Conservation (phyloP, 2,797 vertebrate genomes). For the Catostomus latipinnis region DNA sequence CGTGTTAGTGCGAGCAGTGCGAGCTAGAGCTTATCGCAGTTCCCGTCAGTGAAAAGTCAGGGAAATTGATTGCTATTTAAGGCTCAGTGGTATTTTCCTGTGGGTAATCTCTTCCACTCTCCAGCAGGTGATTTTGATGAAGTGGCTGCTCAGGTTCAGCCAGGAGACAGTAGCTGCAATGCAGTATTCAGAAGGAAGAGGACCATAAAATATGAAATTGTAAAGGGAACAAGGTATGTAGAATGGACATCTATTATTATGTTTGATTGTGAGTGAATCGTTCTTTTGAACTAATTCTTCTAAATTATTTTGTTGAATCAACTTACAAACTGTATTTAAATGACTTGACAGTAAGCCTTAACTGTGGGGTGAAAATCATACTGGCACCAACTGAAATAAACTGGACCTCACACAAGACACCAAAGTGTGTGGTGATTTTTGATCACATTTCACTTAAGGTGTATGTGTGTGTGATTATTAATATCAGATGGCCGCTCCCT, state of each 20-base stretch:
- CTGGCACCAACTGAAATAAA: too few relatives aligned
- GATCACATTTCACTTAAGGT: too few relatives aligned
- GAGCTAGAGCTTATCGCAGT: conserved; percentile 76
- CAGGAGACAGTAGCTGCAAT: conserved; percentile 80
- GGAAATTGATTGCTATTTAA: conserved; percentile 91
- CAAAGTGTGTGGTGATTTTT: too few relatives aligned
- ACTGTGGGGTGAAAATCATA: too few relatives aligned
- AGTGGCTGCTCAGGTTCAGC: conserved; percentile 86
- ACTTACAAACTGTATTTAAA: too few relatives aligned
- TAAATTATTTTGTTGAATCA: background rate
- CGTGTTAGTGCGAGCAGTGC: conserved; percentile 62
- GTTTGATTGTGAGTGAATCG: background rate
- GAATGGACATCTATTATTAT: background rate
- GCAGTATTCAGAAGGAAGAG: conserved; percentile 67
- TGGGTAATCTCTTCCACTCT: conserved; percentile 85
- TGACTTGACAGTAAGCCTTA: background rate
- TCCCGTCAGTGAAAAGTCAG: conserved; percentile 83
- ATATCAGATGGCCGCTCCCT: too few relatives aligned
- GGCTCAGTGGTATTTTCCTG: conserved; percentile 84
- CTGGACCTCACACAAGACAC: too few relatives aligned
- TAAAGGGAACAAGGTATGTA: background rate
- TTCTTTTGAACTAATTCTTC: background rate
- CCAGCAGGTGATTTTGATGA: conserved; percentile 91
- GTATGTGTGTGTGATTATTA: too few relatives aligned
- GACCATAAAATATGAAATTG: conserved; percentile 22